Evolutionary conservation across 1,140 invertebrate genomes (phyloP).

Genomic region (Brachionus asplanchnoidis): DNA sequence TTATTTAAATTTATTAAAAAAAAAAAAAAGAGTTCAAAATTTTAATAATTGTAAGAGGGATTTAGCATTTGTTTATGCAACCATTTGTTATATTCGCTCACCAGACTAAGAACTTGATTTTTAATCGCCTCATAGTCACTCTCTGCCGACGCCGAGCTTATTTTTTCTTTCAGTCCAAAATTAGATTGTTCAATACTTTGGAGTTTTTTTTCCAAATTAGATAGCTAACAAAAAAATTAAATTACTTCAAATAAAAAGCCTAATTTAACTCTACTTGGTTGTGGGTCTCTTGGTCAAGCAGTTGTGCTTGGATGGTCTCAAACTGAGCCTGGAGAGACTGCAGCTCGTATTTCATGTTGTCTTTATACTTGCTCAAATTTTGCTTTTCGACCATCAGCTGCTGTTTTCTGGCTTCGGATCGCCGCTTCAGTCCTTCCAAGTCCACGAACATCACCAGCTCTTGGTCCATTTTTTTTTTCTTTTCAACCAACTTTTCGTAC

Average conservation of each 20-base stretch:
- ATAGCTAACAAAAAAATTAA: background rate
- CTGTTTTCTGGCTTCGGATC: slow-evolving; percentile 20
- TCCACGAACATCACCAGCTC: slow-evolving; percentile 17
- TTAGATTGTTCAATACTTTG: slow-evolving; percentile 26
- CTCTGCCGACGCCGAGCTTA: slow-evolving; percentile 1
- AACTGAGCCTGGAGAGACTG: slow-evolving; percentile 20
- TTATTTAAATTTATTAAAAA: background rate
- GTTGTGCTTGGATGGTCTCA: slow-evolving; percentile 22
- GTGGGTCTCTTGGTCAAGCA: slow-evolving; percentile 37
- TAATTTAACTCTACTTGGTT: background rate
- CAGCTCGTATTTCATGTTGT: slow-evolving; percentile 5
- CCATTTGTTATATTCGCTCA: slow-evolving; percentile 34
- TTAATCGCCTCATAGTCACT: slow-evolving; percentile 33
- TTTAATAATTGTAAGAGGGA: slow-evolving; percentile 39
- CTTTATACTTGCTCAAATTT: slow-evolving; percentile 1
- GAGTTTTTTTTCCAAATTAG: slow-evolving; percentile 41
- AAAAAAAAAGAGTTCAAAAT: background rate
- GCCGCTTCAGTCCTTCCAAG: slow-evolving; percentile 14
- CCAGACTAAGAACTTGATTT: slow-evolving; percentile 20
- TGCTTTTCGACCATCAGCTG: slow-evolving; percentile 20
- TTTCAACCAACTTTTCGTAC: slow-evolving; percentile 8
- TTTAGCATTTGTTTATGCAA: slow-evolving; percentile 37
- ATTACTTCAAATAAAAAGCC: background rate
- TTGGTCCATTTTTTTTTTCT: slow-evolving; percentile 37
- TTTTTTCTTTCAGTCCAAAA: slow-evolving; percentile 23